Percentiles rank a stretch among this genome's conserved stretches.
Evolutionary conservation across 2,888 invertebrate species (phyloP).

Genomic region (Sphinx pinastri): DNA sequence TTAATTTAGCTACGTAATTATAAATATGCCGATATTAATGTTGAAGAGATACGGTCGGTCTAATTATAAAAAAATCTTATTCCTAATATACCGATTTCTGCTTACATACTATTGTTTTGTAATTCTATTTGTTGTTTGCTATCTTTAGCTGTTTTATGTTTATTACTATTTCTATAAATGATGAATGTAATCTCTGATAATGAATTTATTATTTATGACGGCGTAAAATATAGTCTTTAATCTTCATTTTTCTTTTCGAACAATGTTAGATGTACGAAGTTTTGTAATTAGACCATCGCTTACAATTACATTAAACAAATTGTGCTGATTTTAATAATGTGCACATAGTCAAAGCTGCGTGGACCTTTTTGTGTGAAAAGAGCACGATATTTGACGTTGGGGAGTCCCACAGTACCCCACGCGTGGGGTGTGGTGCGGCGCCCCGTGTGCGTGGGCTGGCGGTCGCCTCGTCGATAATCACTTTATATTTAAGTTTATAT

Average conservation of each 20-base stretch:
- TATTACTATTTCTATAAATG: background rate
- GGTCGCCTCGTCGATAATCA: slow-evolving; percentile 56
- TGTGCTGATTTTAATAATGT: background rate
- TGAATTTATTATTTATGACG: background rate
- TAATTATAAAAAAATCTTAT: background rate
- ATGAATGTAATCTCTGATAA: background rate
- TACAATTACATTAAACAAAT: background rate
- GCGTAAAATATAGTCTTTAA: background rate
- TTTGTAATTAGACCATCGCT: background rate
- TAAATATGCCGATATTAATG: background rate
- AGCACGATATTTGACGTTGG: slow-evolving; percentile 21
- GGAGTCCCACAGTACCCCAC: background rate
- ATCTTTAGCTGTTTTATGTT: background rate
- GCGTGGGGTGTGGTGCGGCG: background rate
- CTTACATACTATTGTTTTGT: too few species aligned
- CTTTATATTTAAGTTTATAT: slow-evolving; percentile 74
- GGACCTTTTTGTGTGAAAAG: slow-evolving; percentile 21
- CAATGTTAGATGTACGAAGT: background rate
- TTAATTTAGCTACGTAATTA: background rate
- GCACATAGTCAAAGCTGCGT: slow-evolving; percentile 20
- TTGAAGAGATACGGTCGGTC: background rate
- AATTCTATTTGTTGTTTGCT: background rate
- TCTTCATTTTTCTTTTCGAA: background rate
- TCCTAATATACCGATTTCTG: too few species aligned
- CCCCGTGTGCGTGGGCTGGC: slow-evolving; percentile 20